Conservation (phyloP, 2,888 invertebrate species). For the Caenorhabditis uteleia region DNA sequence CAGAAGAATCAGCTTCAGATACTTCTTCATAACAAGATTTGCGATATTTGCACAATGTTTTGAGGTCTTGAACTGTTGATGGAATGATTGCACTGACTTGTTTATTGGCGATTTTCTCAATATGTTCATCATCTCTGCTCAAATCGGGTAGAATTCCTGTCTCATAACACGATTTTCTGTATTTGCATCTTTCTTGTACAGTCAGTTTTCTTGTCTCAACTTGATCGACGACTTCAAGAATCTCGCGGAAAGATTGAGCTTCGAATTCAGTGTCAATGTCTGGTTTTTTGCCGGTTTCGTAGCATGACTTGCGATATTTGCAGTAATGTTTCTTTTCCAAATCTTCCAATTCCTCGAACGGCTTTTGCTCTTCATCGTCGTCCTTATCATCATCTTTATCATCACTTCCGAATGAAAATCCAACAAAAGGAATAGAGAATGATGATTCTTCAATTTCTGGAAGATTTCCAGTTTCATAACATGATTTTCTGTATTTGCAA, state of each 20-base stretch:
- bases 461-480: conserved; percentile 63
- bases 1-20: conserved; percentile 39
- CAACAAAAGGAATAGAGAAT: conserved; percentile 15
- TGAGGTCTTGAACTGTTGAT: conserved; percentile 42
- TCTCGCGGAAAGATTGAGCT: conserved; percentile 28
- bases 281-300: conserved; percentile 56
- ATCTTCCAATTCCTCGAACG: conserved; percentile 50
- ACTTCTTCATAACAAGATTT: conserved; percentile 57
- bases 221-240: conserved; percentile 35
- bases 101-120: conserved; percentile 26
- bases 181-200: conserved; percentile 59
- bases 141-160: conserved; percentile 58
- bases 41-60: conserved; percentile 58
- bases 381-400: conserved; percentile 15
- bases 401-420: not conserved
- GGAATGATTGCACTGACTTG: conserved; percentile 40
- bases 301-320: conserved; percentile 66
- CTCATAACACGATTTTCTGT: conserved; percentile 61
- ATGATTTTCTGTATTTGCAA: conserved; percentile 61
- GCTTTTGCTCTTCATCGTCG: conserved; percentile 27
- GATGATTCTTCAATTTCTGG: conserved; percentile 44
- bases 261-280: conserved; percentile 48
- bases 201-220: conserved; percentile 44
- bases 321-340: conserved; percentile 55
- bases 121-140: conserved; percentile 17